These are phyloP conservation scores for Ormyrus pomaceus DNA, from an alignment of 2,888 invertebrate genomes.

Conservation along the genomic window DNA sequence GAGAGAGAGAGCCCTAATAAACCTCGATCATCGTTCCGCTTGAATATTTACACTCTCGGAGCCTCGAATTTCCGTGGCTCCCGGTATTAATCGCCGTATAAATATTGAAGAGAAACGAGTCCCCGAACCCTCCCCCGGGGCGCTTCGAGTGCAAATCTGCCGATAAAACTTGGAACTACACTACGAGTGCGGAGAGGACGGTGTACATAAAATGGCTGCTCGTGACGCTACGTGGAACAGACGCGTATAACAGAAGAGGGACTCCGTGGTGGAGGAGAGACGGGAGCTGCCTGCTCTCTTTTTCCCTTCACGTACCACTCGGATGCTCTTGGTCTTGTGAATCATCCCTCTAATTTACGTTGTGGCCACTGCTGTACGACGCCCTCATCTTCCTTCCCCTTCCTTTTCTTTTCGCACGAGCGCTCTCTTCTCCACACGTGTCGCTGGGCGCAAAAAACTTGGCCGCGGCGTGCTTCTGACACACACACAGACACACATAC, in stretches of 20 bases:
- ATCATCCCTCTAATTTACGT: constrained; percentile 67
- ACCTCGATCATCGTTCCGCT: too few relatives aligned
- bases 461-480: too few relatives aligned
- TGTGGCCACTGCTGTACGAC: constrained; percentile 15
- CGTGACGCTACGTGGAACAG: background rate
- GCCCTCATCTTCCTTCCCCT: constrained; percentile 33
- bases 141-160: too few relatives aligned
- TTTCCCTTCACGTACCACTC: constrained; percentile 68
- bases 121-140: too few relatives aligned
- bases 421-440: background rate
- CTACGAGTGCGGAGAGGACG: too few relatives aligned
- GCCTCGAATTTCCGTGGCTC: too few relatives aligned
- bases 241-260: background rate
- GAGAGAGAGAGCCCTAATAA: too few relatives aligned
- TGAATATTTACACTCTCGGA: too few relatives aligned
- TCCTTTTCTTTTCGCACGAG: background rate
- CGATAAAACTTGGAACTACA: too few relatives aligned
- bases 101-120: too few relatives aligned
- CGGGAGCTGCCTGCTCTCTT: background rate
- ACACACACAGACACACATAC: background rate
- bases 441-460: background rate
- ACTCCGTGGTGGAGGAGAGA: background rate
- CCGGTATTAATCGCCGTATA: too few relatives aligned
- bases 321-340: constrained; percentile 71
- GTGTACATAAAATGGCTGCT: background rate